Base-by-base conservation (phyloP, 1,140 invertebrate species). In the Diploscapter pachys region DNA sequence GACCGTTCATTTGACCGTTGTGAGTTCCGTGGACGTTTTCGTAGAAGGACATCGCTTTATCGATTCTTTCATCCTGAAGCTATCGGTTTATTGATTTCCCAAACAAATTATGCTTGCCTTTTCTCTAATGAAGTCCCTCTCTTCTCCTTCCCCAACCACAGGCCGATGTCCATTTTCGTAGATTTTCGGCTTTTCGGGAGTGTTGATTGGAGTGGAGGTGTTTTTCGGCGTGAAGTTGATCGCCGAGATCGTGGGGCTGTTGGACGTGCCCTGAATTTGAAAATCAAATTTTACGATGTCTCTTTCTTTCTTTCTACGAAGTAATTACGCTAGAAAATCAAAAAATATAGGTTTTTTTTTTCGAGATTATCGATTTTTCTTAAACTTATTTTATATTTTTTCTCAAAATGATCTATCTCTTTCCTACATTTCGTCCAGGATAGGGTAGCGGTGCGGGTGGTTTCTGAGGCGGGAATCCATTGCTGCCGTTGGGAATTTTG, bases 31-130 rank as follows among this genome's bases (percentile, higher is more conserved):
- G 48, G 53, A 76, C 74, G 57, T 76, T 76, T 75, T 76, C 74
- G 74, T 76, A 76, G 9, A 76, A n/a, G 57, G 63, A 71, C 74
- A 77, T 77, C 11, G 74, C 74, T 49, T 76, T 76, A 55, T 76
- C 74, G 59, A 66, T 53, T 5, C 74, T 72, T 77, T 76, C 74
- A 11, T 76, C 74, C 31, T 31, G 31, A 31, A 31, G 31, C 1
- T 31, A 31, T 31, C 31, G 31, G 1, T 31, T 31, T 31, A 31
- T 31, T 31, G 31, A 1, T 31, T 31, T 31, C 1, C 31, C 31
- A 31, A 31, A 31, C n/a, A n/a, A 31, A 31, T 31, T 0, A 31
- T 31, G 31, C 1, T 0, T 31, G 31, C 31, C 55, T 77, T 76
- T 61, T 76, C 74, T 50, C 71, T 49, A 13, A 76, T 52, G 72